Evolutionary conservation across 92 coral and sea anemone species (phyloP).

Genomic region (Siderastrea siderea): DNA sequence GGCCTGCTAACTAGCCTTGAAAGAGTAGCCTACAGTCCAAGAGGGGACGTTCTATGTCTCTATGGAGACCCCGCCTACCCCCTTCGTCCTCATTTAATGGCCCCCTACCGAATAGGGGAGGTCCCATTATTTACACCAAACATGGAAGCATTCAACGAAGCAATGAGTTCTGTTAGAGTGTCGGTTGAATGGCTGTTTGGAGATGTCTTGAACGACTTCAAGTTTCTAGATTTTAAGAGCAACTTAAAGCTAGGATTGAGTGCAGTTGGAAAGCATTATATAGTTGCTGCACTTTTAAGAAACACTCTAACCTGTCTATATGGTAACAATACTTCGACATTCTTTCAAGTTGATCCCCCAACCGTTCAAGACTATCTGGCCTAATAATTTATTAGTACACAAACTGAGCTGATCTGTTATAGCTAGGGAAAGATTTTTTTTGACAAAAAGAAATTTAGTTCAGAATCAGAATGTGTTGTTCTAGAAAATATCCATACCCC

Average conservation of each 20-base stretch:
- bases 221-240: not conserved
- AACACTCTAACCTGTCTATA: constrained; percentile 19
- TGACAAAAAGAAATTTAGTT: not conserved
- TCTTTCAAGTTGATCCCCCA: constrained; percentile 16
- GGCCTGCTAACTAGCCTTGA: too few relatives aligned
- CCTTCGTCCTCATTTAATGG: too few relatives aligned
- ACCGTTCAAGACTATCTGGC: constrained; percentile 33
- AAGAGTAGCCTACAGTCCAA: too few relatives aligned
- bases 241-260: constrained; percentile 14
- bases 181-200: constrained; percentile 29
- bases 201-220: constrained; percentile 11
- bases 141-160: constrained; percentile 16
- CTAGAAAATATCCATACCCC: too few relatives aligned
- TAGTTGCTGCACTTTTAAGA: constrained; percentile 18
- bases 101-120: constrained; percentile 18
- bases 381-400: constrained; percentile 6
- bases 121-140: constrained; percentile 16
- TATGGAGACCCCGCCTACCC: too few relatives aligned
- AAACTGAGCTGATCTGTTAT: not conserved
- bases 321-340: constrained; percentile 18
- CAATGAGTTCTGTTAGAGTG: constrained; percentile 24
- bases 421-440: not conserved
- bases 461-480: not conserved
- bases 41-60: too few relatives aligned
- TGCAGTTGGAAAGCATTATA: constrained; percentile 14